Conservation (phyloP, 2,113 vertebrate species). For the Lanius collurio region DNA sequence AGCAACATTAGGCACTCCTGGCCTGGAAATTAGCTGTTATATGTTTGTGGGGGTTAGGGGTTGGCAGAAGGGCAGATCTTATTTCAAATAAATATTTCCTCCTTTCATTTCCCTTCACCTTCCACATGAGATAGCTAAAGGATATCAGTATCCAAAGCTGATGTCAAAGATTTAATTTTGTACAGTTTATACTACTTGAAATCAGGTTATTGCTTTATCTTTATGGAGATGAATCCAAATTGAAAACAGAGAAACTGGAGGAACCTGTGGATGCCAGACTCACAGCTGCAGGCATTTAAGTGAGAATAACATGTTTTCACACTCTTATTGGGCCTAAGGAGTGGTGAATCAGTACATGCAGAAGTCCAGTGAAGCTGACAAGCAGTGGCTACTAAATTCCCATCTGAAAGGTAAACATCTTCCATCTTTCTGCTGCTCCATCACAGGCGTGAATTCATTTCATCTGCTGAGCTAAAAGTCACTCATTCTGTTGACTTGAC, state of each 20-base stretch:
- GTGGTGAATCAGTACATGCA: neutral
- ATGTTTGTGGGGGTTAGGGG: neutral
- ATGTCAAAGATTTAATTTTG: constrained; percentile 44
- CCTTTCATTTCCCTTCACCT: constrained; percentile 44
- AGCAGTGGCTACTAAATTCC: neutral
- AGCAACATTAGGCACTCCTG: neutral
- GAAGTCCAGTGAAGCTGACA: neutral
- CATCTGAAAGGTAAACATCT: neutral
- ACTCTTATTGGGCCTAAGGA: neutral
- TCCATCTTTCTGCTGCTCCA: neutral
- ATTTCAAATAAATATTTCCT: constrained; percentile 40
- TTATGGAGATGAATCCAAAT: constrained; percentile 58
- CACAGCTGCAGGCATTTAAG: neutral
- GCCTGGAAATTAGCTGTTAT: constrained; percentile 20
- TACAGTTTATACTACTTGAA: constrained; percentile 37
- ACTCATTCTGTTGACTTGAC: neutral
- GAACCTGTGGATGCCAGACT: constrained; percentile 9
- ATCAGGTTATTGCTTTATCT: constrained; percentile 57
- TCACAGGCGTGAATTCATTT: neutral
- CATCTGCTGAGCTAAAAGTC: neutral
- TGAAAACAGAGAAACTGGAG: constrained; percentile 53
- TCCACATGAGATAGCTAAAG: neutral
- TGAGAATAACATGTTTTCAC: neutral
- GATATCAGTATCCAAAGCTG: constrained; percentile 13
- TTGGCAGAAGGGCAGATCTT: constrained; percentile 14